Evolutionary conservation across 2,797 vertebrate genomes (phyloP), one percentile per base, ranked within the genome.

Genomic region (Thunnus albacares): DNA sequence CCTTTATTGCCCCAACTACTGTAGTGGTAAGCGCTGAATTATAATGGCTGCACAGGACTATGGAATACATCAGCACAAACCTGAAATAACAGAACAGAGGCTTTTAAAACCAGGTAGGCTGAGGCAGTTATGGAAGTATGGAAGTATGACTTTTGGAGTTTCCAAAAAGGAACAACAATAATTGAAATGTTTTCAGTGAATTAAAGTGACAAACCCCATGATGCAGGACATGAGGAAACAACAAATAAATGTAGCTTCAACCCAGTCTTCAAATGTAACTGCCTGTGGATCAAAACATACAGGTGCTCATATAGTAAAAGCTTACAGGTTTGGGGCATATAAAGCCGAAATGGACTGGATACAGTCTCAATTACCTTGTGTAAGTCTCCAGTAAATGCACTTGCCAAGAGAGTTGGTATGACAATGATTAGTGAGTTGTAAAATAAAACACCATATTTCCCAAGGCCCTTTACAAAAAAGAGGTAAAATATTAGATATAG

Each of bases 1-100:
- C 97, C 95, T 99, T 99, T 88, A 98, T 93, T 52, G 97, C 96
- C 22, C 97, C 98, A 17, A 98, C 95, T 14, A 99, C 96, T 1
- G 97, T 95, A 0, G 97, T 98, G 0, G 97, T 98, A 17, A 99
- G 96, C 0, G 97, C 97, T 3, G 97, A 98, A 94, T 98, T 98
- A 86, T 98, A 97, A 83, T 97, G 93, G 87, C 96, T 98, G 92
- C 98, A 99, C 56, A 98, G 92, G 45, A 97, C 93, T 20, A 96
- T 97, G 65, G 98, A 96, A 89, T 96, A 98, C 96, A 98, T 97
- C 92, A 99, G 77, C 28, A 99, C 93, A 87, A 98, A 98, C 90
- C 97, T 98, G 94, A 63, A 83, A 68, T 6, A 26, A 76, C 2
- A 81, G 2, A 58, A 22, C 1, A 1, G 4, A 30, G 11, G 5